Evolutionary conservation across 35 echinoderm and acorn worm genomes (phyloP).

Genomic region (Holothuria glaberrima): DNA sequence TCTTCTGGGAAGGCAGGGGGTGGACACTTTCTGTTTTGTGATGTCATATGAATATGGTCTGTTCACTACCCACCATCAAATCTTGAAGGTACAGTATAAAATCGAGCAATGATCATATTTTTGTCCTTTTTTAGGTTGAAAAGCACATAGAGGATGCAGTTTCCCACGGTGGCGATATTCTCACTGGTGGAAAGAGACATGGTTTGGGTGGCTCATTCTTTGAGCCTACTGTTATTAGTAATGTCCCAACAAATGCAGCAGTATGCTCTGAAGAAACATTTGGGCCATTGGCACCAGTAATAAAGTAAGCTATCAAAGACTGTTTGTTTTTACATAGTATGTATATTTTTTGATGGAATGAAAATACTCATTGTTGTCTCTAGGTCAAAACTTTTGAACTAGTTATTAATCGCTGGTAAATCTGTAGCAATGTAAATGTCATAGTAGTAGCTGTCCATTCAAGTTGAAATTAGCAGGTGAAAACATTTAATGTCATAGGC

Average conservation of each 20-base stretch:
- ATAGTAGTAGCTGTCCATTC: neutral
- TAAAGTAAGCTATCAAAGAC: slow-evolving; percentile 80
- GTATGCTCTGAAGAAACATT: slow-evolving; percentile 92
- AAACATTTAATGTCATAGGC: too few species aligned
- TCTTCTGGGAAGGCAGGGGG: too few species aligned
- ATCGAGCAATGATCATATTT: neutral
- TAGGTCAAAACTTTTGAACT: too few species aligned
- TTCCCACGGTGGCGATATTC: slow-evolving; percentile 64
- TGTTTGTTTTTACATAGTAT: too few species aligned
- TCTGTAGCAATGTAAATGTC: neutral
- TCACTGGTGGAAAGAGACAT: slow-evolving; percentile 82
- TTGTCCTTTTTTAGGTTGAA: slow-evolving; percentile 70
- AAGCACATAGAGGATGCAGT: slow-evolving; percentile 82
- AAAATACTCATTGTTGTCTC: too few species aligned
- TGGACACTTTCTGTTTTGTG: too few species aligned
- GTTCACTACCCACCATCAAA: too few species aligned
- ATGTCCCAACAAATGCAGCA: slow-evolving; percentile 70
- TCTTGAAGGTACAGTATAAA: too few species aligned
- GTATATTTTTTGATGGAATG: too few species aligned
- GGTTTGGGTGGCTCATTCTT: slow-evolving; percentile 68
- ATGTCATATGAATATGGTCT: too few species aligned
- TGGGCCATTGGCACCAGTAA: slow-evolving; percentile 87
- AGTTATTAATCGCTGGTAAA: neutral
- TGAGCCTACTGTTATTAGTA: slow-evolving; percentile 78
- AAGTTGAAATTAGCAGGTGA: too few species aligned